phyloP scores from a whole-genome alignment of 2,888 invertebrate genomes.

The Ophion ventricosus region DNA sequence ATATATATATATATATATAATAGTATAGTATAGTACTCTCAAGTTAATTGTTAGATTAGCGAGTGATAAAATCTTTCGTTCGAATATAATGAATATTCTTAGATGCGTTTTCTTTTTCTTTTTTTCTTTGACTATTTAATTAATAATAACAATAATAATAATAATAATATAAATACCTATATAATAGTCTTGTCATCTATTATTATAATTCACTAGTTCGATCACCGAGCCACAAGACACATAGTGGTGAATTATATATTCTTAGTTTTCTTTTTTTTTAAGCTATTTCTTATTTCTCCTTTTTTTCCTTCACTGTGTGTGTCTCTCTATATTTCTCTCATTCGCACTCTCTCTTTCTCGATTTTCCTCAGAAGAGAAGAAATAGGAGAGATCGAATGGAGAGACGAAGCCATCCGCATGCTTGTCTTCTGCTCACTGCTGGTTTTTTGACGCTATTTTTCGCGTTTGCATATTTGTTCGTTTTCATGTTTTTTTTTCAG shows the following conservation, averaged over 20 bases:
- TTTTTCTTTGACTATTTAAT: conserved; percentile 39
- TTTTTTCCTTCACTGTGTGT: not conserved
- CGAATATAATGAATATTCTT: conserved; percentile 56
- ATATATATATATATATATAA: too few relatives aligned
- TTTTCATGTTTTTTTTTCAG: conserved; percentile 13
- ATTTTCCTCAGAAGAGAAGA: conserved; percentile 10
- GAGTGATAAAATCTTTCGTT: conserved; percentile 67
- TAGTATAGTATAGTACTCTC: conserved; percentile 1
- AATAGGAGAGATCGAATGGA: conserved; percentile 27
- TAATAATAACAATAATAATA: conserved; percentile 58
- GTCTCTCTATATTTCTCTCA: conserved; percentile 10
- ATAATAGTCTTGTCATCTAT: conserved; percentile 64
- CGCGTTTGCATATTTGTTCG: conserved; percentile 25
- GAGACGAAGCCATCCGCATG: conserved; percentile 33
- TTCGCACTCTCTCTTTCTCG: not conserved
- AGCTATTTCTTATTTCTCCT: conserved; percentile 9
- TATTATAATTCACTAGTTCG: conserved; percentile 69
- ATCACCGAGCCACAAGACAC: conserved; percentile 74
- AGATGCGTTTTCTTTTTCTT: conserved; percentile 28
- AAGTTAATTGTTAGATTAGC: conserved; percentile 51
- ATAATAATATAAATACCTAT: conserved; percentile 67
- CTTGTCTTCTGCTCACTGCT: conserved; percentile 25
- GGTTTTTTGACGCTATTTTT: conserved; percentile 28
- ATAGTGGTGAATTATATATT: conserved; percentile 71
- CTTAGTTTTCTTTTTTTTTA: conserved; percentile 41